A percentile compares a stretch with the other conserved stretches of the same genome.
Conservation (phyloP, 2,113 vertebrate species). For the Clarias macrocephalus region DNA sequence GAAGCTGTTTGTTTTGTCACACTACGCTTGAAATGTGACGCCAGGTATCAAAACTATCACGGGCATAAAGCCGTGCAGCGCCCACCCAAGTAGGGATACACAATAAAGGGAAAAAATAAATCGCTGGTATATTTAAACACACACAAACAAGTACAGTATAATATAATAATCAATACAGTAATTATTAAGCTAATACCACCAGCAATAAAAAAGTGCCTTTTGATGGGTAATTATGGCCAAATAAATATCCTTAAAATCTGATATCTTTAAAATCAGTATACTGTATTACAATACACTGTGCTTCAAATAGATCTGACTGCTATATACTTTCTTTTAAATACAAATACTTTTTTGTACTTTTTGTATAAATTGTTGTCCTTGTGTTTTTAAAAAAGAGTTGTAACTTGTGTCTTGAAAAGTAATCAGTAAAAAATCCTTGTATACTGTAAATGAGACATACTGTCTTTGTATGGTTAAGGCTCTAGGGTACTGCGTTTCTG, state of each 20-base stretch:
- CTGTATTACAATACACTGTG: not conserved
- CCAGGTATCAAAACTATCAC: conserved; percentile 10
- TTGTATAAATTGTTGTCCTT: not conserved
- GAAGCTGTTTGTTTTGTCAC: conserved; percentile 7
- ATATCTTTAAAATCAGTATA: not conserved
- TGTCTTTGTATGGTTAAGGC: not conserved
- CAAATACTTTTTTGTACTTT: too few relatives aligned
- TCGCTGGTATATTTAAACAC: not conserved
- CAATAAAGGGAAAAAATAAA: not conserved
- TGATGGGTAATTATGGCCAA: not conserved
- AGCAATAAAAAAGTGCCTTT: not conserved
- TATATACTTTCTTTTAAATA: not conserved
- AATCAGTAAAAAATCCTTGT: too few relatives aligned
- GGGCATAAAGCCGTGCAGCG: not conserved
- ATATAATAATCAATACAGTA: not conserved
- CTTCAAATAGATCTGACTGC: not conserved
- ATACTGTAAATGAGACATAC: not conserved
- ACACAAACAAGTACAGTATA: not conserved
- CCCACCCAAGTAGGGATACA: not conserved
- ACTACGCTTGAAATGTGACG: not conserved
- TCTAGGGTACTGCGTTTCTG: too few relatives aligned
- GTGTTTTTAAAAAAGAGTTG: not conserved
- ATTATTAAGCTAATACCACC: not conserved
- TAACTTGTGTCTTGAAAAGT: not conserved
- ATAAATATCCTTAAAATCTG: not conserved